phyloP scores from a whole-genome alignment of 2,797 vertebrate genomes.

The Sarcophilus harrisii region DNA sequence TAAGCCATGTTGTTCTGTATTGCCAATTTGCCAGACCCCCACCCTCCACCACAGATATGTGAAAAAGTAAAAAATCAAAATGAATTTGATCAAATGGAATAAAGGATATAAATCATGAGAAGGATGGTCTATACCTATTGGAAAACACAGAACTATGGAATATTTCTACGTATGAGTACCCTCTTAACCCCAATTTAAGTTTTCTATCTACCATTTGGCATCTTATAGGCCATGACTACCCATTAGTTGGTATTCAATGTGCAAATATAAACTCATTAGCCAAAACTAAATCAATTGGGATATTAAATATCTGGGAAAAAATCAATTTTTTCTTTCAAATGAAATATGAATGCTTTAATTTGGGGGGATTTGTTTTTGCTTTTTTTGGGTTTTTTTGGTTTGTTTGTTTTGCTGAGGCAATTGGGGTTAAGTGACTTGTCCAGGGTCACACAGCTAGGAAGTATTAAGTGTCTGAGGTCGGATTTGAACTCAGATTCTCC shows the following conservation, averaged over 20 bases:
- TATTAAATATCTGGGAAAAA: not conserved
- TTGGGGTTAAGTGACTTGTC: not conserved
- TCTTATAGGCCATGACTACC: not conserved
- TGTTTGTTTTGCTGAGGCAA: too few relatives aligned
- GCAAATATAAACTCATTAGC: not conserved
- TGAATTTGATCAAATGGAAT: not conserved
- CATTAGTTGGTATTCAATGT: not conserved
- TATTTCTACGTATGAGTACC: not conserved
- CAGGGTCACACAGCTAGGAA: not conserved
- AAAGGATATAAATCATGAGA: not conserved
- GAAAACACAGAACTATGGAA: not conserved
- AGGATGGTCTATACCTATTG: not conserved
- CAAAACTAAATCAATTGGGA: slow-evolving; percentile 23
- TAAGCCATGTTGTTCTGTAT: not conserved
- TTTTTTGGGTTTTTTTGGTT: too few relatives aligned
- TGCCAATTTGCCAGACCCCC: not conserved
- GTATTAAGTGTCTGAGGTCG: too few relatives aligned
- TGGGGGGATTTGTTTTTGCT: too few relatives aligned
- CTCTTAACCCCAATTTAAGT: not conserved
- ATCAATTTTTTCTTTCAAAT: not conserved
- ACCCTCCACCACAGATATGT: not conserved
- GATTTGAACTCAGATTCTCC: too few relatives aligned
- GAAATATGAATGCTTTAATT: not conserved
- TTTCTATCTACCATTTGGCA: not conserved
- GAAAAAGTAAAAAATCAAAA: not conserved